Percentiles rank a stretch among this genome's conserved stretches.
These are phyloP conservation scores for Centroberyx gerrardi DNA, from an alignment of 2,797 vertebrate species.

Conservation along the genomic window DNA sequence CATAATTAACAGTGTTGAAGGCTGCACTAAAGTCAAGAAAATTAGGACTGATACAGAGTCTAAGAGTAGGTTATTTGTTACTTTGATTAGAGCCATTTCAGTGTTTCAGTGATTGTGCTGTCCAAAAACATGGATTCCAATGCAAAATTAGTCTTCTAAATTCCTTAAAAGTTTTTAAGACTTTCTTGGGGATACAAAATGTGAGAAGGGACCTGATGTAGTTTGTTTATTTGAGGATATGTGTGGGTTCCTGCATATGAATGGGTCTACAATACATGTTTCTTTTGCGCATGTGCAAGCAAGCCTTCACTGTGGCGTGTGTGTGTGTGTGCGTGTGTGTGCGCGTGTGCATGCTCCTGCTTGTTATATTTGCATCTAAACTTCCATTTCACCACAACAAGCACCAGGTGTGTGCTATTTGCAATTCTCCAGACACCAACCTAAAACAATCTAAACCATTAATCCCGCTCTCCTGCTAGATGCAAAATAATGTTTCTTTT, in stretches of 20 bases:
- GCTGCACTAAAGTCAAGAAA: background rate
- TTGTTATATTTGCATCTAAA: constrained; percentile 30
- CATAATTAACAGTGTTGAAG: background rate
- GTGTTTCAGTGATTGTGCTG: background rate
- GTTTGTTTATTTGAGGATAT: background rate
- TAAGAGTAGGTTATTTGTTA: background rate
- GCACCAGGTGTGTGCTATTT: constrained; percentile 44
- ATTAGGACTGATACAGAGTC: background rate
- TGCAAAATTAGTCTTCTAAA: too few relatives aligned
- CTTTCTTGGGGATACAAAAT: too few relatives aligned
- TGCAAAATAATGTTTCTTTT: constrained; percentile 40
- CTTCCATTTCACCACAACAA: constrained; percentile 17
- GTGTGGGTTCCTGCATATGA: background rate
- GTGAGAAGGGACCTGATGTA: too few relatives aligned
- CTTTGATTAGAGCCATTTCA: background rate
- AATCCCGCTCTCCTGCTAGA: constrained; percentile 41
- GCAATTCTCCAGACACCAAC: constrained; percentile 32
- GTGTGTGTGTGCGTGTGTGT: constrained; percentile 7
- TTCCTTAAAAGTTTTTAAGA: too few relatives aligned
- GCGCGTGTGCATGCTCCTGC: background rate
- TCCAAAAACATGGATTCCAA: too few relatives aligned
- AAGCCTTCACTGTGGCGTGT: background rate
- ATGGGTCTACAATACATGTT: background rate
- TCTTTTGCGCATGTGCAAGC: background rate
- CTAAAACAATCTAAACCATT: constrained; percentile 45